Evolutionary conservation across 2,888 invertebrate species (phyloP).

Genomic region (Andrena haemorrhoa): DNA sequence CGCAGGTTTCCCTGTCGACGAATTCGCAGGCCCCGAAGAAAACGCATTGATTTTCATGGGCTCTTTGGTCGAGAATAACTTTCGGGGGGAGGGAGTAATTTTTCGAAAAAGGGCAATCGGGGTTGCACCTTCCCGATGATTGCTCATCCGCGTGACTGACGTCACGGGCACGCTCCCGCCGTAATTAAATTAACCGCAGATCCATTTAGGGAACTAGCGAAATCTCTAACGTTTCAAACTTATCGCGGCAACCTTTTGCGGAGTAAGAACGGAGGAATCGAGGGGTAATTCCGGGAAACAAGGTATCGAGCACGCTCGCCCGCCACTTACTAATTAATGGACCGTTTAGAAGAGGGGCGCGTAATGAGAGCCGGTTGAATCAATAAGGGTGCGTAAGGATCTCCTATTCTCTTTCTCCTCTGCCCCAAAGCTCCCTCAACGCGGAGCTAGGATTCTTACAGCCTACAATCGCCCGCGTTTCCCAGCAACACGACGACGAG

Average conservation of each 20-base stretch:
- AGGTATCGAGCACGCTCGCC: constrained; percentile 61
- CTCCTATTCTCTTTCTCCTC: constrained; percentile 54
- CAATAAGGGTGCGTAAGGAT: constrained; percentile 76
- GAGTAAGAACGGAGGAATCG: neutral
- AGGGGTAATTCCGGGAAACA: constrained; percentile 41
- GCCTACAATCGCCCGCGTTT: constrained; percentile 75
- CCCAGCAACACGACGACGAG: constrained; percentile 79
- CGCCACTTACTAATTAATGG: constrained; percentile 74
- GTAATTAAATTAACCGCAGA: constrained; percentile 49
- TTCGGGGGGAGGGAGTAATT: neutral
- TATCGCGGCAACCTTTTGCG: neutral
- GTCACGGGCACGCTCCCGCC: constrained; percentile 26
- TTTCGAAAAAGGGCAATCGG: constrained; percentile 48
- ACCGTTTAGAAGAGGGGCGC: constrained; percentile 69
- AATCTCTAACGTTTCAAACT: neutral
- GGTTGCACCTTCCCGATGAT: constrained; percentile 45
- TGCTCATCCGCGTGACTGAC: constrained; percentile 42
- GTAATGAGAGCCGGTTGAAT: constrained; percentile 77
- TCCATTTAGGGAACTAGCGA: constrained; percentile 29
- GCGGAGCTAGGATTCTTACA: constrained; percentile 68
- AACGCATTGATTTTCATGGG: neutral
- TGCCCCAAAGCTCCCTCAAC: constrained; percentile 71
- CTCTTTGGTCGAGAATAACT: constrained; percentile 22
- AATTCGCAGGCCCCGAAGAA: neutral
- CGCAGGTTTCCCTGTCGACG: neutral